Evolutionary conservation across 2,888 invertebrate species (phyloP).

Genomic region (Smittia aterrima): DNA sequence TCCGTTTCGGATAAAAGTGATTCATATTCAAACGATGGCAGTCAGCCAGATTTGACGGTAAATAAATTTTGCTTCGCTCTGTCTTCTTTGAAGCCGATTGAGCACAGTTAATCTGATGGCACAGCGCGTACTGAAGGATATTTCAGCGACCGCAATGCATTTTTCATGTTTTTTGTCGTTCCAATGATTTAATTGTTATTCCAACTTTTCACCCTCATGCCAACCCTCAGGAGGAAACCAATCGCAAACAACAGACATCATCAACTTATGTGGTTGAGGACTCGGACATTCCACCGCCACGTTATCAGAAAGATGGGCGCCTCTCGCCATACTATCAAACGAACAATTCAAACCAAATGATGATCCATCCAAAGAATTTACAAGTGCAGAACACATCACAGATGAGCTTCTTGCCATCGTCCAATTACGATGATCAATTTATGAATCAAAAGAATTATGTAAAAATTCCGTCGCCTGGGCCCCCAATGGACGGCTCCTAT

Average conservation of each 20-base stretch:
- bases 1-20: slow-evolving; percentile 93
- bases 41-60: slow-evolving; percentile 74
- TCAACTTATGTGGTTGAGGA: slow-evolving; percentile 61
- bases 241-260: slow-evolving; percentile 56
- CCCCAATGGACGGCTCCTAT: slow-evolving; percentile 74
- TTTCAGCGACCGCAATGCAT: slow-evolving; percentile 31
- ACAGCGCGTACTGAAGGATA: background rate
- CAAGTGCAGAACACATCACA: slow-evolving; percentile 30
- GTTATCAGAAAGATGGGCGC: slow-evolving; percentile 58
- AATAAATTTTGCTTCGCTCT: slow-evolving; percentile 51
- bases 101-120: background rate
- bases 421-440: slow-evolving; percentile 36
- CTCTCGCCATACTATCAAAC: slow-evolving; percentile 34
- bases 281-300: slow-evolving; percentile 58
- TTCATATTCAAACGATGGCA: slow-evolving; percentile 84
- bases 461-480: slow-evolving; percentile 63
- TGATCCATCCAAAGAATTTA: slow-evolving; percentile 54
- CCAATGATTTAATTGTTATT: slow-evolving; percentile 41
- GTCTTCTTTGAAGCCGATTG: background rate
- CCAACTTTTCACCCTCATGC: slow-evolving; percentile 25
- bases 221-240: slow-evolving; percentile 44
- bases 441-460: slow-evolving; percentile 38
- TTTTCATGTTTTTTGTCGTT: slow-evolving; percentile 34
- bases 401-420: slow-evolving; percentile 35
- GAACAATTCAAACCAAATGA: slow-evolving; percentile 56